A percentile compares a stretch with the other conserved stretches of the same genome.
These are phyloP conservation scores for Meda fulgida DNA, from an alignment of 2,797 vertebrate species.

Conservation along the genomic window DNA sequence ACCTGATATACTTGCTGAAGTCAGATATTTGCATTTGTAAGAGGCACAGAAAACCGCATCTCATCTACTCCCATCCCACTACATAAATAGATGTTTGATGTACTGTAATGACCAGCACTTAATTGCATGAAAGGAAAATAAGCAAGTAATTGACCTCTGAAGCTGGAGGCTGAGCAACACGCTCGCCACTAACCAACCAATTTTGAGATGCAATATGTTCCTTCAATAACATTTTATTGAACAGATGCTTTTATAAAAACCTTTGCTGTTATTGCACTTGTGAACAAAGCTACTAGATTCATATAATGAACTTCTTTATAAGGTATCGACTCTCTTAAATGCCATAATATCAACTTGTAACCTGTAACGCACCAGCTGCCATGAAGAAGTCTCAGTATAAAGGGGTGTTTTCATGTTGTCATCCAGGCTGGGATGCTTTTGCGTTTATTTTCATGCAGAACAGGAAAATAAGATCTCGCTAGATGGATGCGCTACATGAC, in stretches of 20 bases:
- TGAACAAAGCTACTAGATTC: neutral
- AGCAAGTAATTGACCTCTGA: conserved; percentile 26
- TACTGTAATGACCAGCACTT: conserved; percentile 27
- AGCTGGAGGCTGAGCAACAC: neutral
- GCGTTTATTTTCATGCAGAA: conserved; percentile 43
- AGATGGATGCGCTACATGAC: conserved; percentile 61
- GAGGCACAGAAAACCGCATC: neutral
- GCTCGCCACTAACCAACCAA: conserved; percentile 1
- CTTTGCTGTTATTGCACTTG: conserved; percentile 19
- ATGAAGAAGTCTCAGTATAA: neutral
- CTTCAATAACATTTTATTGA: conserved; percentile 28
- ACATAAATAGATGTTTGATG: conserved; percentile 25
- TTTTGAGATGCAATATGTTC: conserved; percentile 19
- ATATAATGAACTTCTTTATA: conserved; percentile 11
- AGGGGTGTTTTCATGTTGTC: conserved; percentile 30
- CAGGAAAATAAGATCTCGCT: conserved; percentile 59
- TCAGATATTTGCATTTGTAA: conserved; percentile 22
- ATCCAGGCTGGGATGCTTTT: conserved; percentile 15
- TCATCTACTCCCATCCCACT: neutral
- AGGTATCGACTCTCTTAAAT: conserved; percentile 27
- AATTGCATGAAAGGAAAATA: conserved; percentile 44
- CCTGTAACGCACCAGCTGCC: conserved; percentile 17
- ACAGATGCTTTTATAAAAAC: conserved; percentile 24
- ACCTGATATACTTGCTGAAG: conserved; percentile 22
- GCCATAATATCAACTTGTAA: conserved; percentile 16